These are phyloP conservation scores for Dynastes maya DNA, from an alignment of 2,888 invertebrate genomes.

Conservation along the genomic window DNA sequence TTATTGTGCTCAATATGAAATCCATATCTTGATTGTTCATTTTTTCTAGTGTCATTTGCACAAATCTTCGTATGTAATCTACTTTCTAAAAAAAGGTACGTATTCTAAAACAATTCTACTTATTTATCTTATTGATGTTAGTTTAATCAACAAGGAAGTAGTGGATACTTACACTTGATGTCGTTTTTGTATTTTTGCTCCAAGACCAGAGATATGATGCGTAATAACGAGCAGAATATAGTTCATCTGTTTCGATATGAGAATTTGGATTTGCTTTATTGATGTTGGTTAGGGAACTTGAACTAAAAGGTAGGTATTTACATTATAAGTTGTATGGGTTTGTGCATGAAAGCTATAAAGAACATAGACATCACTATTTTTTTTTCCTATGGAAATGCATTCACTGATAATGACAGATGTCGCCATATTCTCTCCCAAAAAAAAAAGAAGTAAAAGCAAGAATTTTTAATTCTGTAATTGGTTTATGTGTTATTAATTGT, in stretches of 20 bases:
- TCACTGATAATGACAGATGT: too few species aligned
- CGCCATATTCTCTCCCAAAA: too few species aligned
- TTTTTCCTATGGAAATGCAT: too few species aligned
- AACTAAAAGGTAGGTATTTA: background rate
- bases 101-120: background rate
- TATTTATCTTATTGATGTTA: too few species aligned
- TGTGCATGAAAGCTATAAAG: background rate
- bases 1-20: conserved; percentile 10
- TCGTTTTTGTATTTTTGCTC: conserved; percentile 15
- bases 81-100: conserved; percentile 22
- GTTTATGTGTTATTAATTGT: too few species aligned
- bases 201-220: conserved; percentile 52
- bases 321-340: background rate
- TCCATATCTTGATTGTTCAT: conserved; percentile 36
- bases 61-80: conserved; percentile 18
- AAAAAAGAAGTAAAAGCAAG: too few species aligned
- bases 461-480: too few species aligned
- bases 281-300: background rate
- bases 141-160: background rate
- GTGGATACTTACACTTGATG: conserved; percentile 6
- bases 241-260: conserved; percentile 19
- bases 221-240: conserved; percentile 45
- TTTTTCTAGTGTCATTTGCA: conserved; percentile 31
- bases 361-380: too few species aligned
- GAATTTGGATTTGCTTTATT: conserved; percentile 13